Conservation (phyloP, 2,888 invertebrate species). For the Macrophya alboannulata region DNA sequence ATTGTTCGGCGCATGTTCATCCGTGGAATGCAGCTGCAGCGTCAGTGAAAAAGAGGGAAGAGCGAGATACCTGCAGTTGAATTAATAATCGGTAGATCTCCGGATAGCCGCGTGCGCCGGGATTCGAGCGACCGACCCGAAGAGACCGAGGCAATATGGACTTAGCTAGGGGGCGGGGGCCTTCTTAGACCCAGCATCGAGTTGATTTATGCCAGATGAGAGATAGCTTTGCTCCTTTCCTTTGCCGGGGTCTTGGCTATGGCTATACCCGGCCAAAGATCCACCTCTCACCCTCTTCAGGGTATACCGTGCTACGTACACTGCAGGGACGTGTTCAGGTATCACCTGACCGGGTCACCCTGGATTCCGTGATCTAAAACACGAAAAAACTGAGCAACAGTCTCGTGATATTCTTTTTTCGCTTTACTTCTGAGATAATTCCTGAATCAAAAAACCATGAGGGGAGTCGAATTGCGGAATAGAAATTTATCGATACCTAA, state of each 20-base stretch:
- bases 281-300: constrained; percentile 64
- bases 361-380: constrained; percentile 8
- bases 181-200: constrained; percentile 76
- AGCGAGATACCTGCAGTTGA: constrained; percentile 67
- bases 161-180: constrained; percentile 72
- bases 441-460: too few species aligned
- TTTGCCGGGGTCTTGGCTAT: constrained; percentile 65
- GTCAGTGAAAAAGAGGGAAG: constrained; percentile 62
- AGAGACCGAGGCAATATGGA: constrained; percentile 72
- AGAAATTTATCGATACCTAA: constrained; percentile 2
- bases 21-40: constrained; percentile 41
- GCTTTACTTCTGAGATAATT: not conserved
- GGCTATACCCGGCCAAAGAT: constrained; percentile 58
- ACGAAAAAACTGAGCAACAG: not conserved
- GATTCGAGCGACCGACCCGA: constrained; percentile 38
- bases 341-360: constrained; percentile 13
- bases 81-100: constrained; percentile 78
- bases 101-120: constrained; percentile 69
- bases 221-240: constrained; percentile 76
- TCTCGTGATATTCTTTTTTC: too few species aligned
- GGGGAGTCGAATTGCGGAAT: not conserved
- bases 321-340: constrained; percentile 46
- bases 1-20: constrained; percentile 32
- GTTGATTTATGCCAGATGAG: constrained; percentile 79
- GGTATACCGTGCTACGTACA: constrained; percentile 62